phyloP scores from a whole-genome alignment of 2,113 vertebrate genomes.

The Grammomys dolichurus region DNA sequence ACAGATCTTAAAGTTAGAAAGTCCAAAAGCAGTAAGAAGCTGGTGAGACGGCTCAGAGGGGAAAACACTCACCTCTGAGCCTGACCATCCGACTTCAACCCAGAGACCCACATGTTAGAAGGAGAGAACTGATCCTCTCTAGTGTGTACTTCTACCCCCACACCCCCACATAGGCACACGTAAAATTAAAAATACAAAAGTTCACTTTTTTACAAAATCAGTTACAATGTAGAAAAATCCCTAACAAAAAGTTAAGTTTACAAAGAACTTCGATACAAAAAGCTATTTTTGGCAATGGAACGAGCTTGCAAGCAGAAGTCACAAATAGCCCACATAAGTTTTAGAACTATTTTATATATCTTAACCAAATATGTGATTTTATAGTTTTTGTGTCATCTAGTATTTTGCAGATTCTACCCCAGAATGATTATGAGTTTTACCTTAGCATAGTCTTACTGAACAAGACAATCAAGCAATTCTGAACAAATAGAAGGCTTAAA shows the following conservation, averaged over 20 bases:
- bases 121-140: no score
- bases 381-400: slow-evolving; percentile 1
- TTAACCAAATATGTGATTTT: neutral
- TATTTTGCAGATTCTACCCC: neutral
- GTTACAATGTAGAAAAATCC: slow-evolving; percentile 17
- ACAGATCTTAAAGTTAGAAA: neutral
- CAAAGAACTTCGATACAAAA: neutral
- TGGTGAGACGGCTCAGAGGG: no score
- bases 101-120: neutral
- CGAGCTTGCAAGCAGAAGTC: neutral
- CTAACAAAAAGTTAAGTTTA: slow-evolving; percentile 20
- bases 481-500: slow-evolving; percentile 15
- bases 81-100: neutral
- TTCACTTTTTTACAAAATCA: neutral
- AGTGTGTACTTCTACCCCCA: no score
- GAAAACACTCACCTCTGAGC: neutral
- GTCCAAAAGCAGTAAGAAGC: neutral
- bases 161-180: no score
- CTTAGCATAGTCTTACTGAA: neutral
- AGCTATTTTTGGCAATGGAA: neutral
- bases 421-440: neutral
- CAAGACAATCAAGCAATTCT: neutral
- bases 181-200: no score
- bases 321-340: neutral
- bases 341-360: neutral